Percentiles rank a stretch among this genome's conserved stretches.
phyloP scores from a whole-genome alignment of 1,140 invertebrate species.

The Bombus pascuorum region DNA sequence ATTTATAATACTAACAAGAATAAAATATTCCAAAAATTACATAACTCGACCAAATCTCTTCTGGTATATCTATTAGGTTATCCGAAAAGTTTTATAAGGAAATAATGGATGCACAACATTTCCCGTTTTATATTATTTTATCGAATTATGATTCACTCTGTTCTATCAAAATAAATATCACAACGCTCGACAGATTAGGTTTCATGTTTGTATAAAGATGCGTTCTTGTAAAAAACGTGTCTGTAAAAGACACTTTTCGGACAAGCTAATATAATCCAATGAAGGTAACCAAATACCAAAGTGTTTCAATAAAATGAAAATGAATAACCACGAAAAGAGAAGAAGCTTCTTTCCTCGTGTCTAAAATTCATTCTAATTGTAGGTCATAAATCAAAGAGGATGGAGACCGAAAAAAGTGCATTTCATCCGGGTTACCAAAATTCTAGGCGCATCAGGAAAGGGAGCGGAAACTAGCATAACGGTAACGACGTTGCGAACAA shows the following conservation, averaged over 20 bases:
- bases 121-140: no score
- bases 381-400: background rate
- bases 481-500: conserved; percentile 49
- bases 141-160: no score
- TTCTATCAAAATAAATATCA: no score
- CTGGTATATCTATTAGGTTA: no score
- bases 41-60: background rate
- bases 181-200: no score
- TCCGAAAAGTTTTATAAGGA: no score
- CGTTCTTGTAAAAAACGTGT: no score
- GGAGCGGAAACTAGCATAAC: background rate
- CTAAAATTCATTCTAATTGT: background rate
- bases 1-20: background rate
- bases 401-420: background rate
- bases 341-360: no score
- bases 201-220: no score
- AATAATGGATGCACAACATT: no score
- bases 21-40: background rate
- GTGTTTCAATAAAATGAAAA: background rate
- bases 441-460: background rate
- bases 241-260: no score
- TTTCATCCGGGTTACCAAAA: background rate
- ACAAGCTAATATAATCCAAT: background rate
- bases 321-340: background rate
- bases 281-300: background rate